A percentile compares a stretch with the other conserved stretches of the same genome.
Evolutionary conservation across 2,888 invertebrate genomes (phyloP).

Genomic region (Lucinisca nassula): DNA sequence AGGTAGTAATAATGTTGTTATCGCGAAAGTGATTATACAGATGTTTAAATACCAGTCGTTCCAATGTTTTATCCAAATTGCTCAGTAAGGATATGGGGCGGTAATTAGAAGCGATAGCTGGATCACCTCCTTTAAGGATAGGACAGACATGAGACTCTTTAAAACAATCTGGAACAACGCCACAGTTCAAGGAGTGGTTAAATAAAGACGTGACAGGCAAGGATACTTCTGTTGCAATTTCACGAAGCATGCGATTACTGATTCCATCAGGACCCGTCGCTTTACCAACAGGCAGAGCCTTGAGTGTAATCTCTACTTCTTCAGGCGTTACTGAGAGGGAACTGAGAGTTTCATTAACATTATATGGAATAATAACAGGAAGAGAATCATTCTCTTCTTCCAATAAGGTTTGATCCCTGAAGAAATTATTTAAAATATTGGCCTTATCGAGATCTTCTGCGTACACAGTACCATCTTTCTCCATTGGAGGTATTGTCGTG

Average conservation of each 20-base stretch:
- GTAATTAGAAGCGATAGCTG: neutral
- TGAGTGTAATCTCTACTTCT: neutral
- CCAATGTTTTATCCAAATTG: neutral
- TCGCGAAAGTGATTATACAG: neutral
- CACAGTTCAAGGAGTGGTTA: neutral
- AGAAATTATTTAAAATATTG: neutral
- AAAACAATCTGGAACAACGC: neutral
- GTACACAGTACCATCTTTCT: neutral
- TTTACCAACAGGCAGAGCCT: neutral
- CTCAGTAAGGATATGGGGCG: constrained; percentile 1
- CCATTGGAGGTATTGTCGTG: neutral
- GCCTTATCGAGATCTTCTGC: neutral
- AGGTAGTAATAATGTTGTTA: neutral
- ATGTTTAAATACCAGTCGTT: constrained; percentile 1
- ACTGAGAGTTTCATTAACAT: neutral
- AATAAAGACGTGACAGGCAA: neutral
- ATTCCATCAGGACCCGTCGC: neutral
- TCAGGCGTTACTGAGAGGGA: neutral
- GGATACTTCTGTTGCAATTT: neutral
- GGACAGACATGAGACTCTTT: neutral
- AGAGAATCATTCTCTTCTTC: neutral
- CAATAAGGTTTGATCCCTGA: neutral
- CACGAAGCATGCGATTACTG: neutral
- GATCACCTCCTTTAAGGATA: neutral
- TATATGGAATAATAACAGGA: neutral